phyloP scores from a whole-genome alignment of 2,113 vertebrate species.

The Ploceus nigricollis region DNA sequence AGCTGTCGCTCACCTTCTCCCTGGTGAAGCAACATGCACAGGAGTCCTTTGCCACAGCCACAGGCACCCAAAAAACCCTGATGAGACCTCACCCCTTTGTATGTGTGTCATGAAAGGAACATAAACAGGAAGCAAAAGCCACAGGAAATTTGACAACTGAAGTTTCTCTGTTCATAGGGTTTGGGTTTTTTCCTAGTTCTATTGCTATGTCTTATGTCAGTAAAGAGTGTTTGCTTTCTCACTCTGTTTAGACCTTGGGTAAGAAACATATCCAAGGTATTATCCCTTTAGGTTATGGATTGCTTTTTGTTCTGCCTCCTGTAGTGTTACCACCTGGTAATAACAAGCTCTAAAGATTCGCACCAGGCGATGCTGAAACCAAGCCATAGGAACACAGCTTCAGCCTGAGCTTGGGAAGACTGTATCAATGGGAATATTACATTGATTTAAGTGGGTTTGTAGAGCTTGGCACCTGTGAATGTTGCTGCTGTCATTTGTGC shows the following conservation, averaged over 20 bases:
- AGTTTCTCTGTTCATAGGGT: not conserved
- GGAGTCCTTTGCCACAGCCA: not conserved
- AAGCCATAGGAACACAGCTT: not conserved
- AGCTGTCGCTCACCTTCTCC: not conserved
- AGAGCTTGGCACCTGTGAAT: not conserved
- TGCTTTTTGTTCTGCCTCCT: not conserved
- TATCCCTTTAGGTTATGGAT: not conserved
- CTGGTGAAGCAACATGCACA: accelerated
- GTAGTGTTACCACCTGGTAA: not conserved
- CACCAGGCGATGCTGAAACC: not conserved
- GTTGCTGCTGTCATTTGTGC: not conserved
- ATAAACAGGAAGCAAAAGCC: constrained; percentile 58
- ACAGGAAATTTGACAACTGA: constrained; percentile 21
- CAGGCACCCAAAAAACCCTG: not conserved
- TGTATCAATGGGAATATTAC: not conserved
- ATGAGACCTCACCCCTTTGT: not conserved
- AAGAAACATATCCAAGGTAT: not conserved
- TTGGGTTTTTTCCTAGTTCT: not conserved
- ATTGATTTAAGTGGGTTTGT: not conserved
- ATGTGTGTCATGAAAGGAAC: not conserved
- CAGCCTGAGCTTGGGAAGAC: not conserved
- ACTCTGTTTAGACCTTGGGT: not conserved
- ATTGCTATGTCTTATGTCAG: not conserved
- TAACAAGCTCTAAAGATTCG: not conserved
- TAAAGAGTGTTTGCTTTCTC: not conserved